Evolutionary conservation across 30 jellyfish, hydroid and myxozoan genomes (phyloP), one percentile per base, ranked within the genome.

Genomic region (Turritopsis dohrnii): DNA sequence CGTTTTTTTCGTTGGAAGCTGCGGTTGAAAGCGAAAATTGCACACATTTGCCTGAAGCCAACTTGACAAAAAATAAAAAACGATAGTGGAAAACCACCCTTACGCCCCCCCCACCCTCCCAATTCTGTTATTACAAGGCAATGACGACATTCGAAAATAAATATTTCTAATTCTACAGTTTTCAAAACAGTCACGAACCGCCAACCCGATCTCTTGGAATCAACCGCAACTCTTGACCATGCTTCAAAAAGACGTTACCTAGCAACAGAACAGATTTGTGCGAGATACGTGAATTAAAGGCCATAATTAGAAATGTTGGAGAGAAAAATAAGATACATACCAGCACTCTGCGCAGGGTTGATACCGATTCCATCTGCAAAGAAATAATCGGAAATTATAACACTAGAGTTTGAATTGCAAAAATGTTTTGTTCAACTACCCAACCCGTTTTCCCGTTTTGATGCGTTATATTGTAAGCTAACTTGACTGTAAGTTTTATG

Each of bases 191-290:
- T 65, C 29, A 28, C 18, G 26, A 24, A 29, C 23, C 18, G 18
- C 99, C 99, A 29, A 94, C 99, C 81, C 99, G 77, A 89, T 94
- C 99, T 52, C 99, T 77, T 65, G 99, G 99, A 8, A 94, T 94
- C 18, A 94, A 28, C 53, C 99, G 87, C 25, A 94, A 74, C 71
- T 94, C 99, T 79, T 96, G 95, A 28, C 99, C 99, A 84, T 94
- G 99, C 83, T 94, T 94, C 52, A 94, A 87, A 79, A 94, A 94
- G 24, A 94, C 97, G 83, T 94, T 94, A 1, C 98, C 98, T 93
- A 69, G 30, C 9, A 1, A 19, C 0, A 69, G 16, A 69, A 69
- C 28, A 69, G n/a, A n/a, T n/a, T n/a, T n/a, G n/a, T n/a, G n/a
- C n/a, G n/a, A n/a, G n/a, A n/a, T n/a, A n/a, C n/a, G 60, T 41